Evolutionary conservation across 2,113 vertebrate genomes (phyloP), one percentile per base, ranked within the genome.

Genomic region (Saguinus midas): DNA sequence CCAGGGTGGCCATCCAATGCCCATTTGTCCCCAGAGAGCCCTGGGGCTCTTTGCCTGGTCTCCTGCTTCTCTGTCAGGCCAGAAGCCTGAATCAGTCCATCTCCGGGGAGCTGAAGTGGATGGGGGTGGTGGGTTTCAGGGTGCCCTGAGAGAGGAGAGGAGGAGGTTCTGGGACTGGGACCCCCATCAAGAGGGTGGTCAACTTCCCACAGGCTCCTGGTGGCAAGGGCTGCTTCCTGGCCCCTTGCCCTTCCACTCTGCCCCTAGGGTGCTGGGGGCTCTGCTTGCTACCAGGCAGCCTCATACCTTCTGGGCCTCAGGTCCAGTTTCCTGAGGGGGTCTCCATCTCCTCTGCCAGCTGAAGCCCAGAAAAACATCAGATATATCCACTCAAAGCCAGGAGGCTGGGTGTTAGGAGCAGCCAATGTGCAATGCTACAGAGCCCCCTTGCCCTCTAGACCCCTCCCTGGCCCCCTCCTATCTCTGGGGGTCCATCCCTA

Each of bases 51-150:
- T 78, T 92, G 55, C 84, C 72, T 95, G 64, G 58, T 43, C 94
- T 91, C 86, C 32, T 79, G 78, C 66, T 94, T 95, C 96, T 97
- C 95, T 81, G 37, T 94, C 82, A 86, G 94, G 94, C 94, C 96
- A 79, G 96, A 72, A 94, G 93, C 68, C 79, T 85, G 90, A 37
- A 92, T 98, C 97, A 98, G 89, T 98, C 96, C 98, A 97, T 98
- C 97, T 45, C 83, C 88, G 48, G 29, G 96, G 78, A 32, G 78
- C 48, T 85, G 96, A 94, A 85, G 82, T 83, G 61, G 96, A 68
- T 23, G 50, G 84, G 88, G 72, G 43, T 76, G 90, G 94, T 92
- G 86, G 90, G 97, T 57, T 80, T 97, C 96, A 88, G 94, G 87
- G 89, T 93, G 70, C 86, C 96, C 98, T 98, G 81, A 92, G 64